Percentiles rank a stretch among this genome's conserved stretches.
phyloP scores from a whole-genome alignment of 2,797 vertebrate genomes.

The Anas flavirostris region DNA sequence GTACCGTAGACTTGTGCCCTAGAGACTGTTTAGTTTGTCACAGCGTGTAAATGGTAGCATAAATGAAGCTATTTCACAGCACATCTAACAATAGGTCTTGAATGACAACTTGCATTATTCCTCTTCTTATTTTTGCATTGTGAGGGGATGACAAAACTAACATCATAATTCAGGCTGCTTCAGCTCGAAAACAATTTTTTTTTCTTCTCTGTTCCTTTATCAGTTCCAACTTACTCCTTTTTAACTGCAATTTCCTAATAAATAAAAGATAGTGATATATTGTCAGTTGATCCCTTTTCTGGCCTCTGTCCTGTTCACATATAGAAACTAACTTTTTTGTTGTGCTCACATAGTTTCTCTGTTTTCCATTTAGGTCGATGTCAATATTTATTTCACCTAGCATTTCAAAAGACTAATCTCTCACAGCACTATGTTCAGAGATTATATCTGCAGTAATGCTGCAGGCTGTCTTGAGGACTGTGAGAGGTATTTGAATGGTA shows the following conservation, averaged over 20 bases:
- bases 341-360: not conserved
- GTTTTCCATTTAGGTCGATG: not conserved
- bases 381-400: not conserved
- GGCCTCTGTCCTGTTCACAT: not conserved
- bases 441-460: not conserved
- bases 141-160: not conserved
- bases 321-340: not conserved
- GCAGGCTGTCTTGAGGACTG: not conserved
- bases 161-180: not conserved
- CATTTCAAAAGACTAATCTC: too few relatives aligned
- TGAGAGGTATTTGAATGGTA: not conserved
- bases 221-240: not conserved
- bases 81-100: not conserved
- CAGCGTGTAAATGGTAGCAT: not conserved
- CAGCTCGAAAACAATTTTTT: not conserved
- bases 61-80: not conserved
- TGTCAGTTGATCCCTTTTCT: not conserved
- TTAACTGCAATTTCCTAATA: not conserved
- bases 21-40: not conserved
- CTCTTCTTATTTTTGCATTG: not conserved
- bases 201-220: not conserved
- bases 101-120: not conserved
- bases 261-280: not conserved
- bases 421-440: not conserved
- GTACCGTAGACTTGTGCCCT: not conserved